Base-by-base conservation (phyloP, 2,888 invertebrate species). In the Hydroisotoma schaefferi region DNA sequence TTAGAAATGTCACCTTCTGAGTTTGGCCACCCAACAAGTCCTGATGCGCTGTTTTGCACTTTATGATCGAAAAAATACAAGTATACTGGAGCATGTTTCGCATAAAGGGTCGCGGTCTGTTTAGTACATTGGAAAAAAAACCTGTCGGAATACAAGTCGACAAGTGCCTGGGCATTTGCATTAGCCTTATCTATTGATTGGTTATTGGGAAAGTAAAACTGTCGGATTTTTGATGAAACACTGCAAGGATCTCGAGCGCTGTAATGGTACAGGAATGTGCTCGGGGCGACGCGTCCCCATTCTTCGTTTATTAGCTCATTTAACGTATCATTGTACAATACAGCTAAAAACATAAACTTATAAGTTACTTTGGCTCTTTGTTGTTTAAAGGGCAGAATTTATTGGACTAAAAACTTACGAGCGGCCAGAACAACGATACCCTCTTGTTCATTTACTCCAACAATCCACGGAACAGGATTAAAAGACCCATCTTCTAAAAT, bases 361-460 rank as follows among this genome's bases (percentile, higher is more conserved):
- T 43, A 18, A 33, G 1, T 18, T 33, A 43, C 6, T n/a, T 23
- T 23, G n/a, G 25, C 8, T 23, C 8, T 43, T 43, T 43, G 6
- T 6, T 6, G 18, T 43, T 10, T n/a, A 43, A 10, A 10, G 12
- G 6, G 6, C 8, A 8, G 20, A n/a, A n/a, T 10, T 43, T 10
- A n/a, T 10, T 10, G 20, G 10, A 43, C 18, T 10, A 43, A 27
- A 33, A 2, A 25, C 48, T 53, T 74, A 79, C 78, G 72, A 57
- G 74, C 75, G 20, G 78, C 78, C 53, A 80, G 76, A 12, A 83
- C 76, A 18, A 67, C 28, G 2, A 80, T 77, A 22, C 82, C 82
- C 71, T 83, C 82, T 2, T 77, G 73, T 1, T 78, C 75, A 2
- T 79, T 79, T 1, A 76, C 73, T 4, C 82, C 81, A 10, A 78